phyloP scores from a whole-genome alignment of 2,888 invertebrate species.

The Cyaniris semiargus region DNA sequence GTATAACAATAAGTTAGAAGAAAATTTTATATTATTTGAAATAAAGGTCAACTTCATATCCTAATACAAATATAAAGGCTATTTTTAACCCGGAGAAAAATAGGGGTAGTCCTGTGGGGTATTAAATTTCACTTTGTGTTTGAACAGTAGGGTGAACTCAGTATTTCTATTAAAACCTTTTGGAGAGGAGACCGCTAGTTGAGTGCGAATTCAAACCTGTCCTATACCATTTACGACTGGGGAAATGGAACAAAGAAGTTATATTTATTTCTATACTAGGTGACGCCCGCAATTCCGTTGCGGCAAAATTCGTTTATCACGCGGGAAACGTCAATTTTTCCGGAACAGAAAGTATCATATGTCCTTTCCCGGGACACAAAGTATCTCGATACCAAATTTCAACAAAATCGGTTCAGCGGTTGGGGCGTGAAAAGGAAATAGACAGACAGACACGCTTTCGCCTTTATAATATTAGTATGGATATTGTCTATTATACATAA shows the following conservation, averaged over 20 bases:
- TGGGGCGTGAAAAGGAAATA: too few relatives aligned
- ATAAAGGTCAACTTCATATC: background rate
- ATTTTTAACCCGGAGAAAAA: background rate
- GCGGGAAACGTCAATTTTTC: too few relatives aligned
- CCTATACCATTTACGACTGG: too few relatives aligned
- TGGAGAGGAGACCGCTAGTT: background rate
- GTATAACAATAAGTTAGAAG: background rate
- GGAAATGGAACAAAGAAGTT: background rate
- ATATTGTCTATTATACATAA: too few relatives aligned
- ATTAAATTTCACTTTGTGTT: constrained; percentile 18
- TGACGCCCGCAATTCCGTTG: too few relatives aligned
- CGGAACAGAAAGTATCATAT: too few relatives aligned
- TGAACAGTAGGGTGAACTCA: background rate
- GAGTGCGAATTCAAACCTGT: background rate
- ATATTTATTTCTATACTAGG: background rate
- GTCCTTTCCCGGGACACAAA: too few relatives aligned
- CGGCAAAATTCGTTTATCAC: too few relatives aligned
- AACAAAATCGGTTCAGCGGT: too few relatives aligned
- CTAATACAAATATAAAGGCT: background rate
- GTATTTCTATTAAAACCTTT: constrained; percentile 9
- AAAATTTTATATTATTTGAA: background rate
- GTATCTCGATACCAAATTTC: too few relatives aligned
- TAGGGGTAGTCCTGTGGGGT: constrained; percentile 12
- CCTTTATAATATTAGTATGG: too few relatives aligned
- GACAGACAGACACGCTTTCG: too few relatives aligned